A percentile compares a stretch with the other conserved stretches of the same genome.
Evolutionary conservation across 2,888 invertebrate genomes (phyloP).

Genomic region (Ophioninae sp.): DNA sequence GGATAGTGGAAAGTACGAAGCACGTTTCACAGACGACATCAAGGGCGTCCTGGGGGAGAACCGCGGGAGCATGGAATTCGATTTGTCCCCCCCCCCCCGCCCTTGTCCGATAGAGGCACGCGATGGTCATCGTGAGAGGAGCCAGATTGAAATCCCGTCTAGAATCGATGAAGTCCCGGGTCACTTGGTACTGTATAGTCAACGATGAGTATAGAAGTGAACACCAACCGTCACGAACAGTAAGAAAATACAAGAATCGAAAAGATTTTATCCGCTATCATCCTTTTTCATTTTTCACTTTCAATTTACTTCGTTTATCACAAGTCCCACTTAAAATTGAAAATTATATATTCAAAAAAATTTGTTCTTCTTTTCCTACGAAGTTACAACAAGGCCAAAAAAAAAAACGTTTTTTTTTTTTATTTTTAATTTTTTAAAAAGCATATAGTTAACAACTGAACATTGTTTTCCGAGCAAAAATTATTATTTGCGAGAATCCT

Average conservation of each 20-base stretch:
- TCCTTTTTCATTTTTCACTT: not conserved
- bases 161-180: constrained; percentile 57
- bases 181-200: constrained; percentile 53
- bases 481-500: too few species aligned
- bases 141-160: constrained; percentile 61
- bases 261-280: not conserved
- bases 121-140: constrained; percentile 55
- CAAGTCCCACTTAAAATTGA: not conserved
- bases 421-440: too few species aligned
- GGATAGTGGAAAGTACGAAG: constrained; percentile 31
- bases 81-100: too few species aligned
- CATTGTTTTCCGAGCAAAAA: too few species aligned
- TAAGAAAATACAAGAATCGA: not conserved
- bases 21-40: constrained; percentile 31
- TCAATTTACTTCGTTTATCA: not conserved
- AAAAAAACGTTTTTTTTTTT: too few species aligned
- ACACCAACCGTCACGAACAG: not conserved
- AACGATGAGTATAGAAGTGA: constrained; percentile 13
- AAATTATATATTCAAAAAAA: too few species aligned
- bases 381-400: too few species aligned
- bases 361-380: too few species aligned
- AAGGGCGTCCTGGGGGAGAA: constrained; percentile 53
- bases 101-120: constrained; percentile 22
- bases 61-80: constrained; percentile 56
- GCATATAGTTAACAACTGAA: too few species aligned